These are phyloP conservation scores for Ornithoptera alexandrae DNA, from an alignment of 2,888 invertebrate genomes.

Conservation along the genomic window DNA sequence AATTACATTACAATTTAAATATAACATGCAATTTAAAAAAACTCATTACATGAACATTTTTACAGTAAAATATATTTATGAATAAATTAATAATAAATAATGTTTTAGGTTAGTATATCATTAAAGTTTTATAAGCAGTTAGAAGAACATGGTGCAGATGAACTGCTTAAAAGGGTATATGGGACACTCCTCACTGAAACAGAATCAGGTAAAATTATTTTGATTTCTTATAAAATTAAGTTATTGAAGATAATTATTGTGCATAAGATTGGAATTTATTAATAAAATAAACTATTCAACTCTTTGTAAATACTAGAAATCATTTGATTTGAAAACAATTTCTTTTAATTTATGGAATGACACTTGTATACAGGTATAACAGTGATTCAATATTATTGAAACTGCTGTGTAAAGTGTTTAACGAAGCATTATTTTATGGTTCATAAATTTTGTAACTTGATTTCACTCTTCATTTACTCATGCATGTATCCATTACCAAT, in stretches of 20 bases:
- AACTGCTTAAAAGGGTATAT: slow-evolving; percentile 95
- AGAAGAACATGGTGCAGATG: slow-evolving; percentile 98
- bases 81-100: not conserved
- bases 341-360: not conserved
- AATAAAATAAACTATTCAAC: not conserved
- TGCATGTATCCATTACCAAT: not conserved
- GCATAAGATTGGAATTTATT: not conserved
- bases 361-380: not conserved
- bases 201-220: slow-evolving; percentile 86
- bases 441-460: slow-evolving; percentile 18
- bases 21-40: not conserved
- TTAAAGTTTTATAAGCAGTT: slow-evolving; percentile 99
- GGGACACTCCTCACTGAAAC: slow-evolving; percentile 89
- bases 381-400: not conserved
- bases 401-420: not conserved
- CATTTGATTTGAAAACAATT: too few relatives aligned
- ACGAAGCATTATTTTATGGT: slow-evolving; percentile 16
- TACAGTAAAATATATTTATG: not conserved
- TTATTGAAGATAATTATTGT: not conserved
- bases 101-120: slow-evolving; percentile 94
- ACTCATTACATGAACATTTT: not conserved
- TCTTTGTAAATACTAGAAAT: too few relatives aligned
- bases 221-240: not conserved
- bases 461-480: slow-evolving; percentile 13
- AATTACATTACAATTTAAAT: too few relatives aligned